These are phyloP conservation scores for Pseudopipra pipra DNA, from an alignment of 2,113 vertebrate genomes.

Conservation along the genomic window DNA sequence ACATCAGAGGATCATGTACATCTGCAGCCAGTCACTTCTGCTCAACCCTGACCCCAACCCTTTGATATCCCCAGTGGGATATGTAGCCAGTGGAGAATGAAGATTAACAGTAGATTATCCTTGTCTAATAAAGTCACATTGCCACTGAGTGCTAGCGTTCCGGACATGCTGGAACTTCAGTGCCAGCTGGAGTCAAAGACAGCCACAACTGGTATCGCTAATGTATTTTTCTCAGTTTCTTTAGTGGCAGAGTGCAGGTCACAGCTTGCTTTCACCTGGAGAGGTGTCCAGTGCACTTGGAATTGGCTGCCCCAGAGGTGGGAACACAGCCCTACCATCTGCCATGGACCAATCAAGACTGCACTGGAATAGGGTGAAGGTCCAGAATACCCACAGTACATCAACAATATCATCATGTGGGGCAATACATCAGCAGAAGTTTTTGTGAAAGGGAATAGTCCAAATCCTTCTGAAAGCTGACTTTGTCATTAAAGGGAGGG, in stretches of 20 bases:
- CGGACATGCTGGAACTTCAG: background rate
- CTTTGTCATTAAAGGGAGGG: background rate
- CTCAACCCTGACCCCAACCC: background rate
- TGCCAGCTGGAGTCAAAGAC: background rate
- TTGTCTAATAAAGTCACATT: background rate
- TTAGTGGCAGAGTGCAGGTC: background rate
- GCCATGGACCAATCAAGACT: background rate
- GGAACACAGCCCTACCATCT: background rate
- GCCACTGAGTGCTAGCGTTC: background rate
- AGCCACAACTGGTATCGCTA: background rate
- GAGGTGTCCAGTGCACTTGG: background rate
- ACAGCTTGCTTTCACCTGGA: background rate
- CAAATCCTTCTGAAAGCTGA: background rate
- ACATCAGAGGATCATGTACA: background rate
- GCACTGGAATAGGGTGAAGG: background rate
- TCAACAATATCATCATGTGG: background rate
- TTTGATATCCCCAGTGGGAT: background rate
- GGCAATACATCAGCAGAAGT: background rate
- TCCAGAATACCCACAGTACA: background rate
- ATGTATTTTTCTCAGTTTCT: background rate
- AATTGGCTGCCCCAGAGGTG: background rate
- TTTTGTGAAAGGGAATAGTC: background rate
- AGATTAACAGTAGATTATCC: background rate
- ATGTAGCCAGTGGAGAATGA: background rate
- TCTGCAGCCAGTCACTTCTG: background rate